Percentiles rank a stretch among this genome's conserved stretches.
Evolutionary conservation across 1,140 invertebrate genomes (phyloP).

Genomic region (Daktulosphaira vitifoliae): DNA sequence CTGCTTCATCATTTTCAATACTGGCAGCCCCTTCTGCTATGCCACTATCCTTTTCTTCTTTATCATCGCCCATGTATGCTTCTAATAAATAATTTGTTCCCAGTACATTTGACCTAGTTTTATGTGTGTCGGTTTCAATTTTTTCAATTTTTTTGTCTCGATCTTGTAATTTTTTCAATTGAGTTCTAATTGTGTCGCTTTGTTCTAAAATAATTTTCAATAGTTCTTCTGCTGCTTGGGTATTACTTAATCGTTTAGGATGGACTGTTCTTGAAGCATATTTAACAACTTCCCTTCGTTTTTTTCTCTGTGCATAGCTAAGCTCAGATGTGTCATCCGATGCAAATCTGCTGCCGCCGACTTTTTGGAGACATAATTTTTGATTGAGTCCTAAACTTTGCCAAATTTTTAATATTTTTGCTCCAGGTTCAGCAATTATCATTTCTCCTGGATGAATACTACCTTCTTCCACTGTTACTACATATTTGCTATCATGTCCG

Average conservation of each 20-base stretch:
- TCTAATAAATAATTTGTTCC: conserved; percentile 73
- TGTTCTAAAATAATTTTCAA: conserved; percentile 69
- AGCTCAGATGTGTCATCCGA: conserved; percentile 33
- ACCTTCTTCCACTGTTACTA: conserved; percentile 55
- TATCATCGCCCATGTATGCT: conserved; percentile 54
- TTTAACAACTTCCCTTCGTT: conserved; percentile 23
- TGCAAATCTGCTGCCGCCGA: conserved; percentile 35
- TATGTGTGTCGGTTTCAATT: conserved; percentile 66
- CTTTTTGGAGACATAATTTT: conserved; percentile 45
- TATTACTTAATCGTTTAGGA: conserved; percentile 36
- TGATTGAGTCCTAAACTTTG: conserved; percentile 62
- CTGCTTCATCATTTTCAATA: conserved; percentile 32
- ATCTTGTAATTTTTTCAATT: conserved; percentile 56
- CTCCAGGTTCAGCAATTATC: conserved; percentile 55
- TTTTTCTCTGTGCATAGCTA: conserved; percentile 32
- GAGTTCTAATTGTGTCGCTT: conserved; percentile 67
- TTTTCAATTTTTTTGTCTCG: conserved; percentile 67
- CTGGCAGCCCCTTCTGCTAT: conserved; percentile 3
- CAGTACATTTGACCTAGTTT: conserved; percentile 57
- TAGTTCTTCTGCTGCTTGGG: conserved; percentile 52
- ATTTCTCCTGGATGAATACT: conserved; percentile 56
- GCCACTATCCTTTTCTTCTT: conserved; percentile 22
- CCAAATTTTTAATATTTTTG: conserved; percentile 66
- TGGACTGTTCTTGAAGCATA: conserved; percentile 36
- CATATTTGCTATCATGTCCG: conserved; percentile 39